Evolutionary conservation across 2,113 vertebrate species (phyloP), one percentile per base, ranked within the genome.

Genomic region (Nesogale talazaci): DNA sequence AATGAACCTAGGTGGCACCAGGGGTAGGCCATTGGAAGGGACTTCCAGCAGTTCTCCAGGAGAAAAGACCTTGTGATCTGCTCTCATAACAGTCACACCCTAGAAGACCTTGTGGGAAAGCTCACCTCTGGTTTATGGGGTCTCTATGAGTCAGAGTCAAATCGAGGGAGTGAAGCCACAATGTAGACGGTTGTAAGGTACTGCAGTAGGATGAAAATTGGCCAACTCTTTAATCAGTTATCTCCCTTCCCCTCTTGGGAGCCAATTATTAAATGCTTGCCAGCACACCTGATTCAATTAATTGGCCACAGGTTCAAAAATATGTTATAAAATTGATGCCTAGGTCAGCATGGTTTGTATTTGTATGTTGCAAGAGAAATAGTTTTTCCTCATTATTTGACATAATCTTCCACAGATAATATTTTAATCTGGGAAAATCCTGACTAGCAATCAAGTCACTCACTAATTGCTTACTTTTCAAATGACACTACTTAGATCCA

Each of bases 381-480:
- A 19, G 10, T 94, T 97, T 97, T 97, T 92, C 22, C 22, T 78
- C 38, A 94, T 96, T 95, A 88, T 88, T 86, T 91, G 78, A 17
- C 85, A 31, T 59, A 87, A 61, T 95, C 79, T 95, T 93, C 4
- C 57, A 88, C 27, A 94, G 69, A 88, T 95, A 83, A 90, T n/a
- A 20, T 94, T 88, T 17, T 70, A 89, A 79, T 95, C 94, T 97
- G 84, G 83, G 83, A 78, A 96, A 81, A 65, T 95, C 52, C 92
- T 69, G 56, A 94, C 4, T 29, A 31, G 7, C 95, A 90, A 80
- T 93, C 31, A 92, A 72, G 19, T 82, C 40, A 77, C 15, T 91
- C 29, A 85, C 23, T 76, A 83, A 52, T 91, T 88, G 75, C 16
- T 79, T 91, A 95, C 89, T 93, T 16, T 93, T 38, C 92, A 93